phyloP scores from a whole-genome alignment of 2,797 vertebrate species.

The Arrhamphus sclerolepis region DNA sequence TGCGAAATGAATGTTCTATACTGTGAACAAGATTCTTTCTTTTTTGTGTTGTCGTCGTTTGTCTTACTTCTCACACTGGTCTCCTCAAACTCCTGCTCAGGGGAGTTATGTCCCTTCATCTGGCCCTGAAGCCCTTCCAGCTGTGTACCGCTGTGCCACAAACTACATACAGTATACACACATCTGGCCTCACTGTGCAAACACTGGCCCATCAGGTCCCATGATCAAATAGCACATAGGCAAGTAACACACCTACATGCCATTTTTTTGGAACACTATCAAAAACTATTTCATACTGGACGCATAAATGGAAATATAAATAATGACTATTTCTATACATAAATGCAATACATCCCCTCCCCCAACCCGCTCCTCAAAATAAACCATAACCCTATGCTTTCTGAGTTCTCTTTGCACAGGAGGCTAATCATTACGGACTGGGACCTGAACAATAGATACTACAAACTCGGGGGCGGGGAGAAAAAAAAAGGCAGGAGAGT shows the following conservation, averaged over 20 bases:
- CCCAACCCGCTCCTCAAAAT: slow-evolving; percentile 2
- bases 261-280: slow-evolving; percentile 69
- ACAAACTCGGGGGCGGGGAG: slow-evolving; percentile 23
- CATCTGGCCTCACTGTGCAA: slow-evolving; percentile 62
- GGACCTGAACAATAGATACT: slow-evolving; percentile 41
- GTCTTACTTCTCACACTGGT: slow-evolving; percentile 7
- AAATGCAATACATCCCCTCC: slow-evolving; percentile 17
- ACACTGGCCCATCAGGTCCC: slow-evolving; percentile 78
- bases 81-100: slow-evolving; percentile 50
- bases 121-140: slow-evolving; percentile 57
- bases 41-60: slow-evolving; percentile 30
- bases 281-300: slow-evolving; percentile 71
- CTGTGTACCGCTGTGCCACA: slow-evolving; percentile 58
- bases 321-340: slow-evolving; percentile 76
- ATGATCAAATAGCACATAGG: slow-evolving; percentile 64
- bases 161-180: slow-evolving; percentile 61
- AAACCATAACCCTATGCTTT: slow-evolving; percentile 31
- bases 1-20: slow-evolving; percentile 79
- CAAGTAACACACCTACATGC: slow-evolving; percentile 59
- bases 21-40: slow-evolving; percentile 48
- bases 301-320: slow-evolving; percentile 80
- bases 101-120: slow-evolving; percentile 55
- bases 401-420: slow-evolving; percentile 39
- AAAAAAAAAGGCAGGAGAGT: slow-evolving; percentile 44
- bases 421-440: slow-evolving; percentile 50